Conservation (phyloP, 2,888 invertebrate species). For the Belgica antarctica region DNA sequence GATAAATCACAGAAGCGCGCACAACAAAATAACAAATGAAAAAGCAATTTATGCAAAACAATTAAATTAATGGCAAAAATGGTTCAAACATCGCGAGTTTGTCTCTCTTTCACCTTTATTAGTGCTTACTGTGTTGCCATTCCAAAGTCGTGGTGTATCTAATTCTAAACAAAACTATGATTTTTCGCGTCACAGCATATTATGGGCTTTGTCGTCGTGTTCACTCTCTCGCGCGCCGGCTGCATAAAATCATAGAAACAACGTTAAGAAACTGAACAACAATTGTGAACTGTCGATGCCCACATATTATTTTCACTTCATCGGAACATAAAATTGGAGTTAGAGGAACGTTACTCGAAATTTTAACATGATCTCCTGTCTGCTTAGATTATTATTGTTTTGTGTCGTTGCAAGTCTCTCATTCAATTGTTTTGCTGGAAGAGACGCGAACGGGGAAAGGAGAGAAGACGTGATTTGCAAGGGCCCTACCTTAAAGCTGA, state of each 20-base stretch:
- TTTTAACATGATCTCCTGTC: constrained; percentile 26
- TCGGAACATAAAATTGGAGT: neutral
- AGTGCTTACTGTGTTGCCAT: neutral
- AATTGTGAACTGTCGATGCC: constrained; percentile 39
- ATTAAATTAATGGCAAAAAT: constrained; percentile 29
- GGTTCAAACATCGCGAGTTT: neutral
- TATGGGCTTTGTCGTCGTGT: constrained; percentile 13
- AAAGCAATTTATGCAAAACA: constrained; percentile 36
- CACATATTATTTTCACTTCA: constrained; percentile 26
- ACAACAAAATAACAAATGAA: constrained; percentile 12
- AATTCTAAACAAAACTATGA: constrained; percentile 43
- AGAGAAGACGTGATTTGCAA: constrained; percentile 37
- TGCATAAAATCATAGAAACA: constrained; percentile 21
- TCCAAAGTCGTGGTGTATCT: constrained; percentile 34
- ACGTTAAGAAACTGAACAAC: constrained; percentile 33
- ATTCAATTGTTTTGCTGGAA: constrained; percentile 18
- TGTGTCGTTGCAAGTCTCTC: neutral
- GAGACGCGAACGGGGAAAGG: neutral
- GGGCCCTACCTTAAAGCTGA: constrained; percentile 36
- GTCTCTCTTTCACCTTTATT: neutral
- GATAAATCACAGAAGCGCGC: constrained; percentile 27
- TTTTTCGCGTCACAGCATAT: constrained; percentile 37
- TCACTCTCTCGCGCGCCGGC: neutral
- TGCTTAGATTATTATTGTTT: constrained; percentile 16
- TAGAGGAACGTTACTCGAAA: constrained; percentile 42